These are phyloP conservation scores for Lithobates pipiens DNA, from an alignment of 2,797 vertebrate genomes.

Conservation along the genomic window DNA sequence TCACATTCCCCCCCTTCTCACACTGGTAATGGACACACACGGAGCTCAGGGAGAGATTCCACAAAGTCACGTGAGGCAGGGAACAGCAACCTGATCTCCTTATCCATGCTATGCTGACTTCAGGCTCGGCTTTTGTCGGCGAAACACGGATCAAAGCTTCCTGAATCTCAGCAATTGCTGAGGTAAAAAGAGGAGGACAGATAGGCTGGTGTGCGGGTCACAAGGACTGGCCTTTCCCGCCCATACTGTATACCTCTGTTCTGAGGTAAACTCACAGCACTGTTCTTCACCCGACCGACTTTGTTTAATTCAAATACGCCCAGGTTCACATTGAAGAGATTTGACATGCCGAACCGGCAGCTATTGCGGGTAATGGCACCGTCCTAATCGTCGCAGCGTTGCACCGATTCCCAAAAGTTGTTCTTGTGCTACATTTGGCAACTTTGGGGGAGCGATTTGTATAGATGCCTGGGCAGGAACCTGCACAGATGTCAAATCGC, in stretches of 20 bases:
- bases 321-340: no score
- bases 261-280: neutral
- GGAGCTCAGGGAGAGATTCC: slow-evolving; percentile 68
- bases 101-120: slow-evolving; percentile 62
- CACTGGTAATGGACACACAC: slow-evolving; percentile 66
- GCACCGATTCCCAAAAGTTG: no score
- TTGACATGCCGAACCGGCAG: no score
- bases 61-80: slow-evolving; percentile 70
- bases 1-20: neutral
- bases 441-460: no score
- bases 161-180: slow-evolving; percentile 15
- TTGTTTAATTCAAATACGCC: neutral
- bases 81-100: slow-evolving; percentile 66
- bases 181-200: neutral
- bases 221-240: neutral
- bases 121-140: slow-evolving; percentile 63
- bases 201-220: neutral
- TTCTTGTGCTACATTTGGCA: no score
- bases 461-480: no score
- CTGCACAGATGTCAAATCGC: no score
- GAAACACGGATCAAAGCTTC: slow-evolving; percentile 46
- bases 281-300: neutral
- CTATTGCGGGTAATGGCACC: no score
- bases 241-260: neutral
- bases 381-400: no score